Evolutionary conservation across 2,888 invertebrate species (phyloP).

Genomic region (Cephus pygmeus): DNA sequence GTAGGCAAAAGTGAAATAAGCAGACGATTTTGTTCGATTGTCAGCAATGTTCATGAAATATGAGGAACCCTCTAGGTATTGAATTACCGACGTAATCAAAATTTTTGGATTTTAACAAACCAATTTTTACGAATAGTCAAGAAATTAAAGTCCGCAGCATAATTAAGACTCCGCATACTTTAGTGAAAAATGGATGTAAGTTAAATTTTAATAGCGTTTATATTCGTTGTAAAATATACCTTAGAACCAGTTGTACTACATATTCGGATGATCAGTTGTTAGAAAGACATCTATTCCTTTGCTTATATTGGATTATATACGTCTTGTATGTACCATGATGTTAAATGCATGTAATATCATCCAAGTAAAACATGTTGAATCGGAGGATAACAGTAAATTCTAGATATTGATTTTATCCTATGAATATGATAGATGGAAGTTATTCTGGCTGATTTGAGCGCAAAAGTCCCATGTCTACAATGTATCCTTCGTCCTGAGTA

Average conservation of each 20-base stretch:
- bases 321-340: neutral
- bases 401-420: neutral
- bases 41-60: neutral
- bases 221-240: neutral
- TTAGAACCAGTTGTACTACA: neutral
- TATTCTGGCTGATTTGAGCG: conserved; percentile 40
- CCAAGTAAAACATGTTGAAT: neutral
- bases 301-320: neutral
- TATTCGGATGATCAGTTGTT: no score
- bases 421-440: conserved; percentile 32
- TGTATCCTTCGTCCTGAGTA: conserved; percentile 43
- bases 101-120: neutral
- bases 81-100: neutral
- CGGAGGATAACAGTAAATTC: neutral
- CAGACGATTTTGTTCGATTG: neutral
- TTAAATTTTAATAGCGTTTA: neutral
- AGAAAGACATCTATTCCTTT: neutral
- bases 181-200: neutral
- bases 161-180: neutral
- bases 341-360: neutral
- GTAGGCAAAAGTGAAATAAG: neutral
- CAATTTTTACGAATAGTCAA: neutral
- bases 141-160: neutral
- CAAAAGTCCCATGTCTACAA: conserved; percentile 43
- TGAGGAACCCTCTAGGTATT: neutral